Percentiles rank a stretch among this genome's conserved stretches.
These are phyloP conservation scores for Equus przewalskii DNA, from an alignment of 2,113 vertebrate species.

Conservation along the genomic window DNA sequence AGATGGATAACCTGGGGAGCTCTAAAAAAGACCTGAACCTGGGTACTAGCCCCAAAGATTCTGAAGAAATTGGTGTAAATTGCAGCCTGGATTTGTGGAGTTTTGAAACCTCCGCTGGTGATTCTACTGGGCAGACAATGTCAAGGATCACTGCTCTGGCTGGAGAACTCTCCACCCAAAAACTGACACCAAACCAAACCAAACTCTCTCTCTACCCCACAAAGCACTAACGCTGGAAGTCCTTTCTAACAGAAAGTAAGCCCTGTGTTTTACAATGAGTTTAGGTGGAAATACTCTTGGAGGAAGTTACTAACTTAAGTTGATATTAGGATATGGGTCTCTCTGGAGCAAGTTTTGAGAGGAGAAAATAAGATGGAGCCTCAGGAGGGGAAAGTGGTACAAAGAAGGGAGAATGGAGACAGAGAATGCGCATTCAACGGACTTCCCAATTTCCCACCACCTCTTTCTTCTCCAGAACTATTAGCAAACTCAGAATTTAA, in stretches of 20 bases:
- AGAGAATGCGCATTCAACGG: neutral
- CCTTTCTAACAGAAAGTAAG: neutral
- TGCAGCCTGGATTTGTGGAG: neutral
- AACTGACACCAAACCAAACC: neutral
- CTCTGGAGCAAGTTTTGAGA: neutral
- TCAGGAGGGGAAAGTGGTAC: neutral
- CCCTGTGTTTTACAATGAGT: neutral
- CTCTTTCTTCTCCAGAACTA: neutral
- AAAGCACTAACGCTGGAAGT: neutral
- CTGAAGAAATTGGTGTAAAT: neutral
- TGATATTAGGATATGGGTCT: neutral
- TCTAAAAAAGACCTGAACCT: neutral
- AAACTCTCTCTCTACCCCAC: neutral
- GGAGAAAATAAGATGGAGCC: neutral
- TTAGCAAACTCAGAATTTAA: neutral
- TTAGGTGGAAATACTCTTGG: neutral
- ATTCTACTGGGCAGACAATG: neutral
- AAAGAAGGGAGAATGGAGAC: neutral
- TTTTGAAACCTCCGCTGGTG: neutral
- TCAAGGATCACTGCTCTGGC: neutral
- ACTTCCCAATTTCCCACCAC: neutral
- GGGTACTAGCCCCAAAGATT: neutral
- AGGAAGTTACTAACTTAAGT: neutral
- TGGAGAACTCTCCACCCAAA: neutral
- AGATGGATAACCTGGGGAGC: neutral